Base-by-base conservation (phyloP, 2,797 vertebrate genomes). In the Remorina albescens region DNA sequence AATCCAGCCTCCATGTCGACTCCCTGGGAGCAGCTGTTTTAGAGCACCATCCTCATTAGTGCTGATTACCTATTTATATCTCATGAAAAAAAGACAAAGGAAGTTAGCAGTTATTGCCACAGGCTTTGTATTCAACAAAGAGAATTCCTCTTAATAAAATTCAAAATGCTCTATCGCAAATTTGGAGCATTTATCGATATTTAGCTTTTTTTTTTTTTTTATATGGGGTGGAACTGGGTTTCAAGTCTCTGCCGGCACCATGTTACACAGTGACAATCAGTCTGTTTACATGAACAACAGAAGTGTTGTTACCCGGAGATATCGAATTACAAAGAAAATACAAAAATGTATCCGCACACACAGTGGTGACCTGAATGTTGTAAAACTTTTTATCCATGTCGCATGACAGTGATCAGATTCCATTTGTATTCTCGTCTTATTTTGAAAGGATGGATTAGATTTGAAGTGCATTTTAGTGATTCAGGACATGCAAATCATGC, bases 11-110 rank as follows among this genome's bases (percentile, higher is more conserved):
- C 62, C 16, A n/a, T n/a, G 0, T 39, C 12, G 25, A 36, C 67
- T 67, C 39, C 44, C 5, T 0, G 49, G 47, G n/a, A 68, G 76
- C 76, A 78, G 82, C 73, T 74, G 74, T 75, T 80, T 41, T 42
- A 67, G 62, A 51, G 69, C 4, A 44, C 32, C 12, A 0, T 71
- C 71, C 70, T 82, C 67, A 78, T 76, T 82, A 67, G 65, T 49
- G 72, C 44, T 67, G 53, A 85, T 81, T 67, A 62, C 13, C 67
- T 88, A 77, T 84, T 80, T 73, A 67, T 64, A 81, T 67, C 36
- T 18, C 42, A 32, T 59, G 25, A 3, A 67, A 47, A 62, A 75
- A 65, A 53, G 15, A 41, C 30, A 61, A 55, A 26, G 21, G 25
- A 46, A 78, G 66, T 65, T 51, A 32, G 26, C 53, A 71, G 66